These are phyloP conservation scores for Uloborus diversus DNA, from an alignment of 1,140 invertebrate species.

Conservation along the genomic window DNA sequence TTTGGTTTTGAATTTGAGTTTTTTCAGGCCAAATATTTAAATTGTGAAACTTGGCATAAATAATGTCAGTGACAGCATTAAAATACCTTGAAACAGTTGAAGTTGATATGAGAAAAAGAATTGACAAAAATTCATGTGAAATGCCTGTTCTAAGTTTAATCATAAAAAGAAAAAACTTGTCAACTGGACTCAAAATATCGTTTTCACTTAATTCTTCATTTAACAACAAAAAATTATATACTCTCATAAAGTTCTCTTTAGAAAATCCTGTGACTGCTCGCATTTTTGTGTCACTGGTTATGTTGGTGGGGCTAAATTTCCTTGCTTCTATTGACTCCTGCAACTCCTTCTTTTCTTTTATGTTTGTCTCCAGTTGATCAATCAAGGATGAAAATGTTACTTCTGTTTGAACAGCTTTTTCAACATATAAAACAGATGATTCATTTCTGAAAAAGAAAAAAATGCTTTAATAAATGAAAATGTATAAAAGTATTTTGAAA, in stretches of 20 bases:
- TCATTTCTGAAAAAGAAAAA: too few relatives aligned
- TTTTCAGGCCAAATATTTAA: neutral
- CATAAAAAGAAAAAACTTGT: neutral
- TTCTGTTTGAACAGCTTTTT: too few relatives aligned
- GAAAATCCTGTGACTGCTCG: neutral
- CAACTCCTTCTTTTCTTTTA: too few relatives aligned
- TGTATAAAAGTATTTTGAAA: too few relatives aligned
- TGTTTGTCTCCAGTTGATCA: too few relatives aligned
- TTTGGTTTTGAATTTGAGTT: neutral
- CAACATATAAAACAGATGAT: too few relatives aligned
- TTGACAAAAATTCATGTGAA: neutral
- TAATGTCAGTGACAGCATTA: neutral
- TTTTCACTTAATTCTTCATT: neutral
- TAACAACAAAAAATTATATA: neutral
- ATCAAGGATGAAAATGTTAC: too few relatives aligned
- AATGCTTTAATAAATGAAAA: too few relatives aligned
- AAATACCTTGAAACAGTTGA: conserved; percentile 2
- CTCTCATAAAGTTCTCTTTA: neutral
- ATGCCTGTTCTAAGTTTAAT: neutral
- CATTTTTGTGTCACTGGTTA: neutral
- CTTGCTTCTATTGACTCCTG: neutral
- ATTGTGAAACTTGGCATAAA: neutral
- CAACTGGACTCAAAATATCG: neutral
- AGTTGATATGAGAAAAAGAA: neutral
- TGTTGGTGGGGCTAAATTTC: neutral